Percentiles rank a stretch among this genome's conserved stretches.
phyloP scores from a whole-genome alignment of 2,888 invertebrate genomes.

The Zygothrica quintamaculata region DNA sequence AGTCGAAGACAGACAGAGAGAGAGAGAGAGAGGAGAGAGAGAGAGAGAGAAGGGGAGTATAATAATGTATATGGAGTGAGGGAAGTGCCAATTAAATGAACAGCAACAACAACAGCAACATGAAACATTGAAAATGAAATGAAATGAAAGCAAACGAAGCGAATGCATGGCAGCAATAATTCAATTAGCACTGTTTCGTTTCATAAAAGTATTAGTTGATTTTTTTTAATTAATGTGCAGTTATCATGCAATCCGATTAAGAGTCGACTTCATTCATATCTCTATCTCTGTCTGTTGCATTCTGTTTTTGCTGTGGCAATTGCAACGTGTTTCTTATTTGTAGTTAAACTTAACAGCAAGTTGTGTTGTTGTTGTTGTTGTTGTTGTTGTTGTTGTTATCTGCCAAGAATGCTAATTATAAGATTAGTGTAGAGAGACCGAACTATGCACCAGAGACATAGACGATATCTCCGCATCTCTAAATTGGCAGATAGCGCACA shows the following conservation, averaged over 20 bases:
- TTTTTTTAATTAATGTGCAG: slow-evolving; percentile 81
- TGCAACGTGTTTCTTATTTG: slow-evolving; percentile 80
- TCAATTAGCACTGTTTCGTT: slow-evolving; percentile 82
- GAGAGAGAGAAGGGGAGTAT: neutral
- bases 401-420: slow-evolving; percentile 81
- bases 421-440: slow-evolving; percentile 61
- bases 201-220: slow-evolving; percentile 82
- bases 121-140: slow-evolving; percentile 6
- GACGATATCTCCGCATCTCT: slow-evolving; percentile 48
- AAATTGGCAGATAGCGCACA: slow-evolving; percentile 58
- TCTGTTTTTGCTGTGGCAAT: slow-evolving; percentile 52
- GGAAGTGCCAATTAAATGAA: slow-evolving; percentile 67
- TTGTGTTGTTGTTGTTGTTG: slow-evolving; percentile 31
- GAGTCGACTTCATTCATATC: slow-evolving; percentile 48
- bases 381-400: slow-evolving; percentile 68
- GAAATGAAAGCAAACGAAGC: slow-evolving; percentile 59
- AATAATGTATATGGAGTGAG: no score
- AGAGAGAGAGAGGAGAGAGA: neutral
- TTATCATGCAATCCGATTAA: slow-evolving; percentile 81
- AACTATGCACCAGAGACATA: slow-evolving; percentile 21
- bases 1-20: neutral
- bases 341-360: slow-evolving; percentile 60
- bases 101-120: slow-evolving; percentile 28
- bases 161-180: slow-evolving; percentile 75
- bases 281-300: slow-evolving; percentile 5